A percentile compares a stretch with the other conserved stretches of the same genome.
phyloP scores from a whole-genome alignment of 1,140 invertebrate species.

The Caerostris extrusa region DNA sequence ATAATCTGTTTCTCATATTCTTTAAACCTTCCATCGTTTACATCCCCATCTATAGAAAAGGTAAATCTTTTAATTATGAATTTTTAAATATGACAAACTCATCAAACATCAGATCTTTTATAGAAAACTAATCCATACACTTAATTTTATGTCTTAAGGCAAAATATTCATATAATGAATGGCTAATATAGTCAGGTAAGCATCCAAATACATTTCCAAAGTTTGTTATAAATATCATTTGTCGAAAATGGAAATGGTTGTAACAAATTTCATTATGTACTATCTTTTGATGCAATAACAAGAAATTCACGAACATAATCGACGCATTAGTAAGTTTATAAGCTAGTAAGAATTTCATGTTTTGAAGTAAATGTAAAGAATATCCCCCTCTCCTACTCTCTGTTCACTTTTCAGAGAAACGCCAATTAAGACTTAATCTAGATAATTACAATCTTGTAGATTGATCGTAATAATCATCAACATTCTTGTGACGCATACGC shows the following conservation, averaged over 20 bases:
- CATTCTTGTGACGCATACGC: constrained; percentile 11
- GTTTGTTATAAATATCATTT: neutral
- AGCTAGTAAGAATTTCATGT: neutral
- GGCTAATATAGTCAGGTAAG: neutral
- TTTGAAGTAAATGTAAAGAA: neutral
- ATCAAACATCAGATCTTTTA: too few relatives aligned
- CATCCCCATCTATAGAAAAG: too few relatives aligned
- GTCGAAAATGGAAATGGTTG: neutral
- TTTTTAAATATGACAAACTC: too few relatives aligned
- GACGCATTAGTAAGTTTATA: constrained; percentile 24
- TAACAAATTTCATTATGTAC: constrained; percentile 3
- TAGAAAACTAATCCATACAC: too few relatives aligned
- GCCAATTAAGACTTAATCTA: constrained; percentile 45
- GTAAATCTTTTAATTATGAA: too few relatives aligned
- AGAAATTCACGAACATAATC: neutral
- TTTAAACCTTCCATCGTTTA: too few relatives aligned
- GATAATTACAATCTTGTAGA: constrained; percentile 23
- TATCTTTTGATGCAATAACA: neutral
- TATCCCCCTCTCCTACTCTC: neutral
- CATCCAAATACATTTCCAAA: neutral
- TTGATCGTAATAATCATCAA: constrained; percentile 17
- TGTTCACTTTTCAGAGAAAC: neutral
- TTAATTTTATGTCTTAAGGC: neutral
- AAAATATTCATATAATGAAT: neutral
- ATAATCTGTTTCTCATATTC: too few relatives aligned